Evolutionary conservation across 2,797 vertebrate species (phyloP), one percentile per base, ranked within the genome.

Genomic region (Bradypus variegatus): DNA sequence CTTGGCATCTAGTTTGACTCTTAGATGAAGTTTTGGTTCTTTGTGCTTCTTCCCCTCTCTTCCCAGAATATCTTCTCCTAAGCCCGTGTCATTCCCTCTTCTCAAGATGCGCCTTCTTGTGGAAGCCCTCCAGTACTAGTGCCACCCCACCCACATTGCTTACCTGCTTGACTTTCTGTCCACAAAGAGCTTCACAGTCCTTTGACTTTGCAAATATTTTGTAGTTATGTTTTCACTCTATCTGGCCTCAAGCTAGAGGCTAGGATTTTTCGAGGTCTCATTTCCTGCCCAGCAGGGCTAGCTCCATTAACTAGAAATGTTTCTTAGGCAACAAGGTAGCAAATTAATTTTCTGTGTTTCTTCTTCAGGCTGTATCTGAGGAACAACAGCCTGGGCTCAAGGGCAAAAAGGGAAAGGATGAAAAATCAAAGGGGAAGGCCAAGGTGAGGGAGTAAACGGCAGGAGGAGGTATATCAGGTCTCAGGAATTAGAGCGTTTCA

Each of bases 301-400:
- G 41, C 41, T 45, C 3, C n/a, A n/a, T 45, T 5, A 45, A 45
- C 6, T 67, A 58, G 36, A 62, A 67, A 53, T 82, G 48, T 48
- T 83, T 41, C 13, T 69, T 86, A 92, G 70, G 36, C 58, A 67
- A 14, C 50, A 70, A 21, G 50, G 6, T 11, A 38, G 29, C 33
- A 70, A 36, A 25, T 50, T 29, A 80, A 45, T 48, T 60, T 67
- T 79, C 36, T 87, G 19, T 72, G 41, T 70, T 50, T 94, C 19
- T 72, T 55, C 48, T 87, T n/a, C 58, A 96, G 96, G 95, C 95
- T 15, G 95, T 96, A 2, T 95, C 93, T 75, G 94, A 96, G 55
- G 95, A 96, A 21, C 92, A 93, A 9, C 95, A 93, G 15, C 95
- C 94, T 29, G 94, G 41, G 11, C 76, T 89, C 81, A 96, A 93